Evolutionary conservation across 2,888 invertebrate genomes (phyloP).

Genomic region (Eugnorisma glareosa): DNA sequence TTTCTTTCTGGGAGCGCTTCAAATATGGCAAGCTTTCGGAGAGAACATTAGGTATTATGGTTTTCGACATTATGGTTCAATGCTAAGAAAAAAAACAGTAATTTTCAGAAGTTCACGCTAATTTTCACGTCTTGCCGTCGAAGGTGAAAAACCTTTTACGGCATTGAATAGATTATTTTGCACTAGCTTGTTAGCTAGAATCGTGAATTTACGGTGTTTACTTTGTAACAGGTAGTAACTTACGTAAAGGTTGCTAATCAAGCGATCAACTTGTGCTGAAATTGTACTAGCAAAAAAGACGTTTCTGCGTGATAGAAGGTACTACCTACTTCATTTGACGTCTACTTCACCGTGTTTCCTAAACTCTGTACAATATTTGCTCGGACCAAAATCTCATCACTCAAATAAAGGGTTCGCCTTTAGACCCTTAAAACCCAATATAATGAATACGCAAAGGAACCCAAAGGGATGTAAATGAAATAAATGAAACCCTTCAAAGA

Average conservation of each 20-base stretch:
- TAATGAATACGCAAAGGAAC: slow-evolving; percentile 65
- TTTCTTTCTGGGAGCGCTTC: not conserved
- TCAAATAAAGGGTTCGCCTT: slow-evolving; percentile 58
- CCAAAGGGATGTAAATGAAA: slow-evolving; percentile 68
- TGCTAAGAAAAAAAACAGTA: not conserved
- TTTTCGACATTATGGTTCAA: not conserved
- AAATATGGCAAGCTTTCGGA: not conserved
- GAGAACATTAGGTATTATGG: not conserved
- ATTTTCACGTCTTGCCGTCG: slow-evolving; percentile 19
- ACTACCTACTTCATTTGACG: not conserved
- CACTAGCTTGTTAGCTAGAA: slow-evolving; percentile 4
- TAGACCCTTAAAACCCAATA: slow-evolving; percentile 59
- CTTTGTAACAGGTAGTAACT: slow-evolving; percentile 10
- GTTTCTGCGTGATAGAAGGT: not conserved
- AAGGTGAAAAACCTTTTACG: slow-evolving; percentile 25
- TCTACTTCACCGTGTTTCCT: slow-evolving; percentile 27
- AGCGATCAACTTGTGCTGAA: not conserved
- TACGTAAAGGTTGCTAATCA: not conserved
- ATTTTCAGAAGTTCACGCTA: slow-evolving; percentile 21
- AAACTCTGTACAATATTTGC: slow-evolving; percentile 59
- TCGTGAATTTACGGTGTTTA: not conserved
- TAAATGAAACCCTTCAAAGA: slow-evolving; percentile 68
- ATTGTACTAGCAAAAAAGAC: not conserved
- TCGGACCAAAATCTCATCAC: slow-evolving; percentile 60
- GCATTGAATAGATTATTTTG: slow-evolving; percentile 25